Evolutionary conservation across 2,113 vertebrate genomes (phyloP), one percentile per base, ranked within the genome.

Genomic region (Ictalurus furcatus): DNA sequence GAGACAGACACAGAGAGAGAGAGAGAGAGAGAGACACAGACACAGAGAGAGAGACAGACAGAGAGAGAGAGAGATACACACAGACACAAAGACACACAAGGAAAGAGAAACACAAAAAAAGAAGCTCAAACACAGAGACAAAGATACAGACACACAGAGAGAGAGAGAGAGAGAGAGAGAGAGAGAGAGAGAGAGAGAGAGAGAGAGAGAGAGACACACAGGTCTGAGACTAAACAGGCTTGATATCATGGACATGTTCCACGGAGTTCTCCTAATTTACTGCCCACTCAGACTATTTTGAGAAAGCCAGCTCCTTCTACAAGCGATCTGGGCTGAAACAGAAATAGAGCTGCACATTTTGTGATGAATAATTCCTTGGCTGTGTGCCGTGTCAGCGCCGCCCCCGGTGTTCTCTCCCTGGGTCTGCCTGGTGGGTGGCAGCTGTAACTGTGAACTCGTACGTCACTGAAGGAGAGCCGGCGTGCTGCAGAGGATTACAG

Each of bases 361-460:
- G 25, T 84, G 37, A 80, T 71, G 74, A 89, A 81, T 81, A 86
- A 89, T 71, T 87, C 19, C 52, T 87, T 78, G 85, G 56, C 34
- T 59, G 40, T 19, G 61, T 89, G 83, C 76, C 84, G 23, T 65
- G 88, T 80, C 74, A 85, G 84, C 59, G n/a, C 88, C 54, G 30
- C 88, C 88, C 74, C 61, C 84, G 63, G 14, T 89, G 88, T 85
- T 89, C 84, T 59, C 44, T 89, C 84, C 74, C 84, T 44, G 61
- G 84, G 84, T 59, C 88, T 81, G 84, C 84, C 84, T 89, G 25
- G 88, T 85, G 88, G 88, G 88, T 71, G 84, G 88, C 28, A 71
- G 28, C 88, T 85, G 88, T 58, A 85, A 86, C 84, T 85, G 88
- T 85, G 74, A 89, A 85, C 85, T 85, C n/a, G 65, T 89, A 89